A percentile compares a stretch with the other conserved stretches of the same genome.
Evolutionary conservation across 2,888 invertebrate species (phyloP).

Genomic region (Sarcophaga variegata): DNA sequence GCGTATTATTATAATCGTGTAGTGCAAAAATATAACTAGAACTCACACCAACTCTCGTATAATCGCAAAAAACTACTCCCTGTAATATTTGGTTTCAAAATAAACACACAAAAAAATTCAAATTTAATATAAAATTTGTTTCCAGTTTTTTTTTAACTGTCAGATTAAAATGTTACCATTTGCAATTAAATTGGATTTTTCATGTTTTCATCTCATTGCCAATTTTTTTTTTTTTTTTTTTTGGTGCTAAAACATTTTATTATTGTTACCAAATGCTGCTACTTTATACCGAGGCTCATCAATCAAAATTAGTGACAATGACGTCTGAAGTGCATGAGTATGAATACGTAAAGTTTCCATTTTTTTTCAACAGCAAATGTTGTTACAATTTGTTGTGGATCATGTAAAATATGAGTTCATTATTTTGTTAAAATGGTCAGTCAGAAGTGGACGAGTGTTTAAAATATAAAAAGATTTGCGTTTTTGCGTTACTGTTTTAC

Average conservation of each 20-base stretch:
- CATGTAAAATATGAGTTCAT: conserved; percentile 43
- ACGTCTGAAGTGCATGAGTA: background rate
- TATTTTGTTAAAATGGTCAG: conserved; percentile 9
- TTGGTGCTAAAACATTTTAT: background rate
- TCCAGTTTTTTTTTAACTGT: conserved; percentile 7
- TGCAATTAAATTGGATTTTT: conserved; percentile 39
- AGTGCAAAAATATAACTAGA: too few relatives aligned
- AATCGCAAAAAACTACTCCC: too few relatives aligned
- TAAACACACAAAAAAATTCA: background rate
- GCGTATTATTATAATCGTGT: too few relatives aligned
- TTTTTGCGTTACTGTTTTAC: background rate
- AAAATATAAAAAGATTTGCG: background rate
- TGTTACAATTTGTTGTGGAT: conserved; percentile 44
- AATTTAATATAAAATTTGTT: background rate
- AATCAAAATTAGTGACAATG: conserved; percentile 56
- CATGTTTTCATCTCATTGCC: too few relatives aligned
- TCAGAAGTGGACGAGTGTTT: background rate
- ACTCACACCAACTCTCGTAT: too few relatives aligned
- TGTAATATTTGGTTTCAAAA: too few relatives aligned
- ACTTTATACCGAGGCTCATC: conserved; percentile 30
- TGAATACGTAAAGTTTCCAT: background rate
- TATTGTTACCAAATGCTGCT: background rate
- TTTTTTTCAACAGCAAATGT: background rate
- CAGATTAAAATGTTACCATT: conserved; percentile 58
- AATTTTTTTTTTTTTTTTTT: background rate